phyloP scores from a whole-genome alignment of 2,888 invertebrate genomes.

The Trissolcus brochymenae region DNA sequence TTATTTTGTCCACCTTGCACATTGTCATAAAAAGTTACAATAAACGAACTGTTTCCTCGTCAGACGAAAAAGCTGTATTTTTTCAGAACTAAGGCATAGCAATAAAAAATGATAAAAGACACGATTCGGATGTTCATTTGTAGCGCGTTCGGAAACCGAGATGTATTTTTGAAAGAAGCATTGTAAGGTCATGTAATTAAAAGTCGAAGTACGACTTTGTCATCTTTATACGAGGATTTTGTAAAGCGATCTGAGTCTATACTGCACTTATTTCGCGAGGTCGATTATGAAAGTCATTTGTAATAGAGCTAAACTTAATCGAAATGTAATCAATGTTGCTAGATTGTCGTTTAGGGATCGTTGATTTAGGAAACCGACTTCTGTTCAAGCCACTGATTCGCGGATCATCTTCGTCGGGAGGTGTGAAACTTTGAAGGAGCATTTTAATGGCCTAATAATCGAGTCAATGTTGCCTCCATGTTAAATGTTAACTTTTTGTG shows the following conservation, averaged over 20 bases:
- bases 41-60: neutral
- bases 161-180: slow-evolving; percentile 46
- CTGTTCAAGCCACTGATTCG: too few relatives aligned
- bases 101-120: neutral
- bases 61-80: slow-evolving; percentile 13
- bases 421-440: neutral
- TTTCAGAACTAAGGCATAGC: slow-evolving; percentile 1
- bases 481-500: slow-evolving; percentile 17
- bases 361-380: neutral
- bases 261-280: neutral
- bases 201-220: slow-evolving; percentile 37
- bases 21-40: too few relatives aligned
- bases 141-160: slow-evolving; percentile 6
- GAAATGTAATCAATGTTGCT: slow-evolving; percentile 17
- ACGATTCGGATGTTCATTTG: neutral
- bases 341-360: slow-evolving; percentile 4
- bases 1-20: too few relatives aligned
- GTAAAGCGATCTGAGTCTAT: slow-evolving; percentile 25
- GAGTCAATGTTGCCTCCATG: slow-evolving; percentile 28
- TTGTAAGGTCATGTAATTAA: slow-evolving; percentile 49
- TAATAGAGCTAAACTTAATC: slow-evolving; percentile 5
- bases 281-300: slow-evolving; percentile 30
- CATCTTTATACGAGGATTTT: slow-evolving; percentile 40
- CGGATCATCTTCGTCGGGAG: too few relatives aligned
- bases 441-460: slow-evolving; percentile 31